These are phyloP conservation scores for Chaenocephalus aceratus DNA, from an alignment of 2,113 vertebrate genomes.

Conservation along the genomic window DNA sequence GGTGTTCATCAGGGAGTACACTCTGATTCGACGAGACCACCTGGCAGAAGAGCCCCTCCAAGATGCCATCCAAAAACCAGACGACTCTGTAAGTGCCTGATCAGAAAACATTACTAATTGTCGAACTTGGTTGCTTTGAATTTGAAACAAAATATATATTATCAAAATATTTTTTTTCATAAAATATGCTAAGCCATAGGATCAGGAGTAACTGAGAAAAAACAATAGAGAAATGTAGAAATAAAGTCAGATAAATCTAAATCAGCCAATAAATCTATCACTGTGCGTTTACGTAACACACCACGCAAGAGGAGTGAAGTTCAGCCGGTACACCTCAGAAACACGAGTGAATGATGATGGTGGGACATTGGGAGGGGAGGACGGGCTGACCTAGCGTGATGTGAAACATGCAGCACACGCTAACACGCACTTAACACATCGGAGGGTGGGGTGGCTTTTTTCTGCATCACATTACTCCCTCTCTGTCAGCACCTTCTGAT, in stretches of 20 bases:
- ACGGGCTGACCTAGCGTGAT: slow-evolving; percentile 51
- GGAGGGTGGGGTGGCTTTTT: slow-evolving; percentile 40
- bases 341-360: slow-evolving; percentile 51
- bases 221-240: not conserved
- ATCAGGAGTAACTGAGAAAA: too few species aligned
- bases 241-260: slow-evolving; percentile 31
- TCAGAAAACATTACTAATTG: not conserved
- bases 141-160: too few species aligned
- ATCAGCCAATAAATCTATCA: slow-evolving; percentile 45
- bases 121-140: not conserved
- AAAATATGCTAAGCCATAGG: too few species aligned
- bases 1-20: slow-evolving; percentile 95
- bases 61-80: slow-evolving; percentile 88
- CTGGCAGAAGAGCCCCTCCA: slow-evolving; percentile 90
- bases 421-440: slow-evolving; percentile 15
- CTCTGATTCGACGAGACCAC: slow-evolving; percentile 91
- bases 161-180: too few species aligned
- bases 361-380: slow-evolving; percentile 50
- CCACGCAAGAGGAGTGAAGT: slow-evolving; percentile 48
- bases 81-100: slow-evolving; percentile 87
- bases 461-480: slow-evolving; percentile 51
- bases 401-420: slow-evolving; percentile 42
- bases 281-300: slow-evolving; percentile 33
- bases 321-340: slow-evolving; percentile 43
- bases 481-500: slow-evolving; percentile 63